phyloP scores from a whole-genome alignment of 2,113 vertebrate species.

The Gobius niger region DNA sequence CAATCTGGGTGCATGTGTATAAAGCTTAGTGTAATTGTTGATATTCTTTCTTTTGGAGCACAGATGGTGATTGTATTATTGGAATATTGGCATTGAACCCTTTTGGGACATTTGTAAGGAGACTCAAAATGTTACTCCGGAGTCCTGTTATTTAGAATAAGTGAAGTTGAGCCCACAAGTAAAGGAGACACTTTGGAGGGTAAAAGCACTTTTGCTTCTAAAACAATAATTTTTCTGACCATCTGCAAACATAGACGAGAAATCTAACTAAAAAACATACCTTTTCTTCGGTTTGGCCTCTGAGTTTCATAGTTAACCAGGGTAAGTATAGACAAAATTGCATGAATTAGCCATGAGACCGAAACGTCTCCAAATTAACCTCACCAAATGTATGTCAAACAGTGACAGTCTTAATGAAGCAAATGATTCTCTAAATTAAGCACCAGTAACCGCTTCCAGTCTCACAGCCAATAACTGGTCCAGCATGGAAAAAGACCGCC shows the following conservation, averaged over 20 bases:
- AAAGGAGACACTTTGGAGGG: no score
- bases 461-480: constrained; percentile 50
- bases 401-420: constrained; percentile 16
- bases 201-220: neutral
- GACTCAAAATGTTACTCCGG: no score
- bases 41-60: no score
- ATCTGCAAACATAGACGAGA: constrained; percentile 29
- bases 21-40: no score
- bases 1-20: no score
- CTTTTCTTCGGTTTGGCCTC: constrained; percentile 68
- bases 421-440: neutral
- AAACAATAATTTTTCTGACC: neutral
- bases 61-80: no score
- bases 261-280: constrained; percentile 4
- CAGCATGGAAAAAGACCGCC: constrained; percentile 62
- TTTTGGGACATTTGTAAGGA: no score
- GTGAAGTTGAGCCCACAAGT: no score
- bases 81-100: no score
- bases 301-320: constrained; percentile 35
- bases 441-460: constrained; percentile 48
- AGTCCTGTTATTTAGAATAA: no score
- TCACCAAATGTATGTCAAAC: constrained; percentile 36
- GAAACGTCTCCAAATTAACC: constrained; percentile 54
- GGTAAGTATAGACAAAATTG: constrained; percentile 71
- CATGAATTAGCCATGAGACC: constrained; percentile 63